Percentiles rank a stretch among this genome's conserved stretches.
Conservation (phyloP, 2,797 vertebrate species). For the Craterocephalus amniculus region DNA sequence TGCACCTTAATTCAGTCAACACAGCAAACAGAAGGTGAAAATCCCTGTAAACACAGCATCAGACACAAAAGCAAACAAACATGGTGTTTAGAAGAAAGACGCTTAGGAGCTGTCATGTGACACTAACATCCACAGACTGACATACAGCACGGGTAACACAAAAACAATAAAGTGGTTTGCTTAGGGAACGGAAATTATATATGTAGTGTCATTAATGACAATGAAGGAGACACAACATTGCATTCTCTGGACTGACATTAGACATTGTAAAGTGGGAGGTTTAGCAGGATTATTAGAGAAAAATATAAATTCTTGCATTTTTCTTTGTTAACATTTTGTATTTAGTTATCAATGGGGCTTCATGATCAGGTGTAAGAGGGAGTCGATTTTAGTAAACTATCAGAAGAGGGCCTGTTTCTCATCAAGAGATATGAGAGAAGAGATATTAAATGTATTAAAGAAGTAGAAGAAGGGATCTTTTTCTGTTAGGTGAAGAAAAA, state of each 20-base stretch:
- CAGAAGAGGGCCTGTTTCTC: background rate
- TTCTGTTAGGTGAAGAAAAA: conserved; percentile 23
- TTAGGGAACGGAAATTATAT: background rate
- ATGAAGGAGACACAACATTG: background rate
- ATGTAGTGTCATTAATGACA: conserved; percentile 27
- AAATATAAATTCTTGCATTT: background rate
- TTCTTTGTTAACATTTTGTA: background rate
- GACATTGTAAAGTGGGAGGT: background rate
- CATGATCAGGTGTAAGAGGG: background rate
- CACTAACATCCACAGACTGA: conserved; percentile 22
- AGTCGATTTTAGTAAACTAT: conserved; percentile 9
- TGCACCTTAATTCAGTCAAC: conserved; percentile 2
- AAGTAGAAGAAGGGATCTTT: background rate
- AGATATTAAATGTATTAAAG: background rate
- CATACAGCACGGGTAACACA: conserved; percentile 38
- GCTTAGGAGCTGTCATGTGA: conserved; percentile 21
- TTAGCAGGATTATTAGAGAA: conserved; percentile 1
- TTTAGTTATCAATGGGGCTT: background rate
- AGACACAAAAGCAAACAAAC: conserved; percentile 43
- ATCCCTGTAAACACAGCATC: background rate
- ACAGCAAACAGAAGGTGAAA: conserved; percentile 9
- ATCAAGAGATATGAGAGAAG: conserved; percentile 1
- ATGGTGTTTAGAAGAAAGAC: conserved; percentile 50
- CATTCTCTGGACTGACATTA: conserved; percentile 9
- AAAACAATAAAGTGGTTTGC: conserved; percentile 18